Conservation (phyloP, 2,797 vertebrate species). For the Sitta carolinensis region DNA sequence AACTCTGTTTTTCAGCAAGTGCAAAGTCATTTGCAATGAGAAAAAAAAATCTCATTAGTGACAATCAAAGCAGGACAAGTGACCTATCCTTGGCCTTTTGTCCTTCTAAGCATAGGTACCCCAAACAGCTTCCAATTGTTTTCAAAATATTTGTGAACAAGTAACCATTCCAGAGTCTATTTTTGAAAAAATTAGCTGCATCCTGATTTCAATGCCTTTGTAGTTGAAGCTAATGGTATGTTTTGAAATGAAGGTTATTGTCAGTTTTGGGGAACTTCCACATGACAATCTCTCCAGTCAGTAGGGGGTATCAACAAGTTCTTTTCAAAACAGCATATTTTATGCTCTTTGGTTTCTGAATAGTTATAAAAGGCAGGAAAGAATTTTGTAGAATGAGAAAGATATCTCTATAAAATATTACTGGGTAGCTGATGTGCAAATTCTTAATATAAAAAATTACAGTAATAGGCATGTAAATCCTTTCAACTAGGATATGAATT, state of each 20-base stretch:
- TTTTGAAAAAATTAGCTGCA: not conserved
- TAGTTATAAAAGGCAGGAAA: not conserved
- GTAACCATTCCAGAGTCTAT: not conserved
- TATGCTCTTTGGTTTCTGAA: not conserved
- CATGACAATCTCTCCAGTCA: not conserved
- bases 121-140: not conserved
- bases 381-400: not conserved
- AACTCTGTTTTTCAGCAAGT: not conserved
- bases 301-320: not conserved
- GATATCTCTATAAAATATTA: slow-evolving; percentile 30
- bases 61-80: not conserved
- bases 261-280: not conserved
- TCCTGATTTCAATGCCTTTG: not conserved
- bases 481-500: slow-evolving; percentile 27
- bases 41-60: not conserved
- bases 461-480: not conserved
- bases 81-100: not conserved
- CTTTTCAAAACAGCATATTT: not conserved
- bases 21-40: not conserved
- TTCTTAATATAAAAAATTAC: slow-evolving; percentile 45
- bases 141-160: not conserved
- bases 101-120: not conserved
- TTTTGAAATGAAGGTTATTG: not conserved
- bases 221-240: not conserved
- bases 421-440: not conserved